Conservation (phyloP, 2,888 invertebrate species). For the Pemphredon lugubris region DNA sequence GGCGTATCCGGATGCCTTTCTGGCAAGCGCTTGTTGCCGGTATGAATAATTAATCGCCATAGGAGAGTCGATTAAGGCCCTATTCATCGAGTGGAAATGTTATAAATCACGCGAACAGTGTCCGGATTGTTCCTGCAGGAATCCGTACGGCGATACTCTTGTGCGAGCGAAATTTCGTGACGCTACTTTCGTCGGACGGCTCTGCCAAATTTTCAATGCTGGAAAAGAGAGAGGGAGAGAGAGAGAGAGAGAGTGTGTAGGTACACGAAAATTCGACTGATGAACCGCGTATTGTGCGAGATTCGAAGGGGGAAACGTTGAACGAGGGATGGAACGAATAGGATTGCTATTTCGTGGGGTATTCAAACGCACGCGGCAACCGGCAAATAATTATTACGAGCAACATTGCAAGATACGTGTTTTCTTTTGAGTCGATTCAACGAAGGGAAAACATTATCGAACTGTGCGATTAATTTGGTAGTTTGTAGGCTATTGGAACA, state of each 20-base stretch:
- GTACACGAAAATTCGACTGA: not conserved
- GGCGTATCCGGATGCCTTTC: constrained; percentile 11
- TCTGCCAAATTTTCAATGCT: constrained; percentile 20
- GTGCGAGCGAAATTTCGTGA: constrained; percentile 47
- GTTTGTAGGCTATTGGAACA: too few species aligned
- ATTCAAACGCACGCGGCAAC: not conserved
- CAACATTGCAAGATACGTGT: too few species aligned
- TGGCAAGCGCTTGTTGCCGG: constrained; percentile 18
- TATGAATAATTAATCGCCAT: constrained; percentile 57
- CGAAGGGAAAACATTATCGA: too few species aligned
- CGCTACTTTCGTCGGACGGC: constrained; percentile 30
- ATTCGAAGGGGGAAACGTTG: constrained; percentile 2
- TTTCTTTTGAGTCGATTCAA: too few species aligned
- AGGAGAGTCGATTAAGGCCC: constrained; percentile 55
- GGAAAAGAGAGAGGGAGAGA: constrained; percentile 12
- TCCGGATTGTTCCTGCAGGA: constrained; percentile 31
- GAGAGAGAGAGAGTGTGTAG: too few species aligned
- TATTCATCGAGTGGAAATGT: constrained; percentile 55
- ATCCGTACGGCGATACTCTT: constrained; percentile 18
- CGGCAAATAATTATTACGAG: too few species aligned
- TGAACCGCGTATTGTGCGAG: not conserved
- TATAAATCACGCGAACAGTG: constrained; percentile 50
- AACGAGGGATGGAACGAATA: constrained; percentile 1
- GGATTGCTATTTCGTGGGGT: not conserved
- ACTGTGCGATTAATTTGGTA: too few species aligned